These are phyloP conservation scores for Philereme transversata DNA, from an alignment of 2,888 invertebrate genomes.

Conservation along the genomic window DNA sequence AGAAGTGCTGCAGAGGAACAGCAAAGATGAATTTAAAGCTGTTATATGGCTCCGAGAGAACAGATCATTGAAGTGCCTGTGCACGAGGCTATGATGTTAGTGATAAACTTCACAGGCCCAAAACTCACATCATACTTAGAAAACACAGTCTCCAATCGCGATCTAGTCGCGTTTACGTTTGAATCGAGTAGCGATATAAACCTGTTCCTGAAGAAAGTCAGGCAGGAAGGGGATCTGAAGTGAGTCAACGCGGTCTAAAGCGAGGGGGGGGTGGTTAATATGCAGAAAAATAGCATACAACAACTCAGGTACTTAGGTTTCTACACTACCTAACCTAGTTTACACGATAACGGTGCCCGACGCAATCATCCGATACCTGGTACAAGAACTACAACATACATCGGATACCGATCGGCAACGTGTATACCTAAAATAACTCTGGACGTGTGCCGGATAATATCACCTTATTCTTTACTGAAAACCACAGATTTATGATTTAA, in stretches of 20 bases:
- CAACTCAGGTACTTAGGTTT: constrained; percentile 88
- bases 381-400: constrained; percentile 87
- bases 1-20: constrained; percentile 56
- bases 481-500: constrained; percentile 81
- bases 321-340: constrained; percentile 83
- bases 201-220: constrained; percentile 83
- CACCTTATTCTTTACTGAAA: constrained; percentile 50
- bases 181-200: constrained; percentile 92
- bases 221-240: constrained; percentile 78
- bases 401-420: constrained; percentile 88
- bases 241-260: constrained; percentile 86
- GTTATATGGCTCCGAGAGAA: constrained; percentile 90
- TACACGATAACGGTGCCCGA: constrained; percentile 88
- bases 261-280: constrained; percentile 51
- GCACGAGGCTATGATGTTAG: constrained; percentile 92
- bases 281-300: constrained; percentile 76
- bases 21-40: constrained; percentile 86
- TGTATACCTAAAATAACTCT: constrained; percentile 83
- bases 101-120: constrained; percentile 86
- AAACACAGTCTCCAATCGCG: constrained; percentile 86
- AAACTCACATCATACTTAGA: constrained; percentile 92
- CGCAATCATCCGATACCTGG: constrained; percentile 87
- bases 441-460: constrained; percentile 85
- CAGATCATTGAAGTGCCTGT: constrained; percentile 86
- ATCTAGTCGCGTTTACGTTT: constrained; percentile 93